phyloP scores from a whole-genome alignment of 2,888 invertebrate genomes.

The Amphipyra berbera region DNA sequence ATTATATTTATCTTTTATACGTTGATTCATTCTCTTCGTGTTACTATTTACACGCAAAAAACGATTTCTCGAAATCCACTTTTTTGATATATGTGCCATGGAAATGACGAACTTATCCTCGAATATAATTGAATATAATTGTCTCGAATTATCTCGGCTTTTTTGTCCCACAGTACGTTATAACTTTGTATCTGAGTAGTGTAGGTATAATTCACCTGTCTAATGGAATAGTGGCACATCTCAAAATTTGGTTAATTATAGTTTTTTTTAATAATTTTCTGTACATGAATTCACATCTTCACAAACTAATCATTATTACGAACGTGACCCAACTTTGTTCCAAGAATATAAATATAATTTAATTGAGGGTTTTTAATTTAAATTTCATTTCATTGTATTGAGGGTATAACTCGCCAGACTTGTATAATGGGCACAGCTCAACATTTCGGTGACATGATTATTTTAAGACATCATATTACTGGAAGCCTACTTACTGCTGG shows the following conservation, averaged over 20 bases:
- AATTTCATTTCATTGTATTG: no score
- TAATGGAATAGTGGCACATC: constrained; percentile 15
- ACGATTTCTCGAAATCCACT: constrained; percentile 16
- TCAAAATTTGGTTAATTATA: constrained; percentile 10
- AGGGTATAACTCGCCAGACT: no score
- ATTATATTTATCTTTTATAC: constrained; percentile 1
- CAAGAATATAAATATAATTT: no score
- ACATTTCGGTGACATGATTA: no score
- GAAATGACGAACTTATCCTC: constrained; percentile 32
- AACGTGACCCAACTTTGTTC: no score
- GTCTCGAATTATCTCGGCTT: constrained; percentile 21
- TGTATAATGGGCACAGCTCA: no score
- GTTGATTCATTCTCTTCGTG: neutral
- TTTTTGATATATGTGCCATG: constrained; percentile 24
- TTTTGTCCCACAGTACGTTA: constrained; percentile 27
- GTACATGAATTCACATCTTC: no score
- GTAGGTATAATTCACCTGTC: constrained; percentile 30
- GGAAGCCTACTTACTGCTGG: no score
- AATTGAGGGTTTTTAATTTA: no score
- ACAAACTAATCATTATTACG: no score
- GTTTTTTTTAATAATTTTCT: constrained; percentile 12
- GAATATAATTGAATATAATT: constrained; percentile 42
- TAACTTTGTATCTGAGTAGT: constrained; percentile 10
- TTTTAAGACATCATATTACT: no score
- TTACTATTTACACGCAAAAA: constrained; percentile 26